Evolutionary conservation across 2,113 vertebrate species (phyloP).

Genomic region (Saimiri boliviensis): DNA sequence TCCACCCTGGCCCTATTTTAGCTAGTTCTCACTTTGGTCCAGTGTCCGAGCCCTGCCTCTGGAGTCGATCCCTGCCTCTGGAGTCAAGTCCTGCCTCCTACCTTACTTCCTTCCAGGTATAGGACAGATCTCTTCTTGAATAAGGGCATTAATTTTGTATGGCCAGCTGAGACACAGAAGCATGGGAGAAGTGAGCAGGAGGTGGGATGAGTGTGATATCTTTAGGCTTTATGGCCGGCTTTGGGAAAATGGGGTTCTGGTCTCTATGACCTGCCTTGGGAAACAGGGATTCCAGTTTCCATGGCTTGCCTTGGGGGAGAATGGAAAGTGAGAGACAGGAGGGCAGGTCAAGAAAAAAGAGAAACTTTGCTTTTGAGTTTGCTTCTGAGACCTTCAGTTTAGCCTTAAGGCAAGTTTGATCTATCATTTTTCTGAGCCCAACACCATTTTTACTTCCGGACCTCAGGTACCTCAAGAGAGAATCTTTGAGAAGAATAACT

Average conservation of each 20-base stretch:
- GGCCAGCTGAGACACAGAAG: neutral
- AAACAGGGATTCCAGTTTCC: neutral
- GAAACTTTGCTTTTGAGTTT: neutral
- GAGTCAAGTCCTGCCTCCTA: too few relatives aligned
- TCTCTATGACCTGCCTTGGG: neutral
- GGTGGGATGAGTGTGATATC: neutral
- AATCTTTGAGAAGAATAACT: neutral
- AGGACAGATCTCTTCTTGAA: neutral
- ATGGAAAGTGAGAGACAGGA: neutral
- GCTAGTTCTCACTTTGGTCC: too few relatives aligned
- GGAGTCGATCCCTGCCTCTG: too few relatives aligned
- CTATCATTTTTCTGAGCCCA: neutral
- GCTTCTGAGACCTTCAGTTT: neutral
- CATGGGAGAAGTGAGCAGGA: neutral
- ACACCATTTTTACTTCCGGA: neutral
- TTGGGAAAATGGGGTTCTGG: neutral
- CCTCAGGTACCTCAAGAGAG: neutral
- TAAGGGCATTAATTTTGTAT: neutral
- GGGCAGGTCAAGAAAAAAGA: neutral
- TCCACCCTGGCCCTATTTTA: too few relatives aligned
- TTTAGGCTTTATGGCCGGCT: neutral
- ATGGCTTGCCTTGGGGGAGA: neutral
- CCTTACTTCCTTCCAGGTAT: neutral
- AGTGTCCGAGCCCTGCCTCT: too few relatives aligned
- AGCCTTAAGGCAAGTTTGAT: too few relatives aligned